Evolutionary conservation across 2,113 vertebrate species (phyloP), one percentile per base, ranked within the genome.

Genomic region (Oenanthe oenanthe): DNA sequence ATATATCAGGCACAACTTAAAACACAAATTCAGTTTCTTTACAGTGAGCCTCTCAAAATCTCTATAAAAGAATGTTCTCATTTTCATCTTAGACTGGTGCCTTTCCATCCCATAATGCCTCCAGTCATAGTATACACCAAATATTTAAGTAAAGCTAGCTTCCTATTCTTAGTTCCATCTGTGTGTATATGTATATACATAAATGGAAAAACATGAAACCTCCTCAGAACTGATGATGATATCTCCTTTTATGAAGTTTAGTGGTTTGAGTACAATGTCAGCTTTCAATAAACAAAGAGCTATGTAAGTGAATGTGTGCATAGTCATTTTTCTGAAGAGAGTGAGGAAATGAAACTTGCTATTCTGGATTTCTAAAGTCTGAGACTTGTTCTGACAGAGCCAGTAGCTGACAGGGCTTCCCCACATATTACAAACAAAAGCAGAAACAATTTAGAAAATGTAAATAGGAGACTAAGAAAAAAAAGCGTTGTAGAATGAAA

Each of bases 181-280:
- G 1, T 36, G 4, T 19, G 3, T 43, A 7, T 57, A 10, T n/a
- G 3, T 13, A 6, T 3, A 4, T 18, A 8, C 26, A 73, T 11
- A 68, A 76, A 58, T 38, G 10, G 6, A 6, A 32, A 67, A 72
- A 72, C n/a, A 10, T 6, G 7, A 54, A 21, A 42, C 25, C 12
- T 50, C 7, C 63, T n/a, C 26, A 79, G 71, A 31, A 72, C 5
- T 47, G 14, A 61, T 6, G 7, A 45, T 62, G 79, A 13, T 63
- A 6, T 20, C 38, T 54, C 13, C 15, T 73, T 84, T 92, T 36
- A 42, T 53, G 18, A 53, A 40, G 21, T 51, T 12, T 31, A 26
- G 47, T 32, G 26, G 10, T 57, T 62, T 71, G 70, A 81, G 12
- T 26, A 65, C 20, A 74, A 54, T 62, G 40, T 66, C 54, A 71